These are phyloP conservation scores for Nephrotoma appendiculata DNA, from an alignment of 2,888 invertebrate species.

Conservation along the genomic window DNA sequence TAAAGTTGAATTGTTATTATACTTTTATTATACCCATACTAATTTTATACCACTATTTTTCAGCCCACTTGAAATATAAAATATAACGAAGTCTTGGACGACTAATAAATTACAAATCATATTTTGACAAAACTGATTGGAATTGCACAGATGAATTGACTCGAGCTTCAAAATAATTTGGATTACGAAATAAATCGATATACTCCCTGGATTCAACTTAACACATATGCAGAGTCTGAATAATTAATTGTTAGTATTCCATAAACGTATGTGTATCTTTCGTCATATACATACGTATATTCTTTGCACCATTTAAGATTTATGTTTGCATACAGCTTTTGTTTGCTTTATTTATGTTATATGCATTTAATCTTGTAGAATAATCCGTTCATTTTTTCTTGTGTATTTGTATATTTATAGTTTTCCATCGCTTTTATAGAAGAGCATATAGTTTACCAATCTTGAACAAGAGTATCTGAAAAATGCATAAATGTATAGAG, in stretches of 20 bases:
- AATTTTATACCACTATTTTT: no score
- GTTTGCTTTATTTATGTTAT: neutral
- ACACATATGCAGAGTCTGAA: neutral
- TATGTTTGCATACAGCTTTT: neutral
- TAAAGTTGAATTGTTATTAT: no score
- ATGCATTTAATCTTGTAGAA: neutral
- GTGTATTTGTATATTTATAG: neutral
- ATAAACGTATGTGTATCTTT: neutral
- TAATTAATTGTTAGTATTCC: neutral
- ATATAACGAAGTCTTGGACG: no score
- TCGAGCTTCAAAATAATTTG: no score
- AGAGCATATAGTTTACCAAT: neutral
- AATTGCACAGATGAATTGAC: no score
- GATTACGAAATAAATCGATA: neutral
- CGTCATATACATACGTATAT: neutral
- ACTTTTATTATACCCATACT: no score
- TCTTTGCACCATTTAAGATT: neutral
- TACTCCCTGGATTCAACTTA: neutral
- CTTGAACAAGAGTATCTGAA: neutral
- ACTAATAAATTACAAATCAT: no score
- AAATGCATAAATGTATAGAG: no score
- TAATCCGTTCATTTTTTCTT: neutral
- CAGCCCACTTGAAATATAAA: no score
- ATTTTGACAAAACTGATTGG: no score
- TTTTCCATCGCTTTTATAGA: neutral